These are phyloP conservation scores for human DNA, from an alignment of 2,113 vertebrate genomes.

Conservation along the genomic window DNA sequence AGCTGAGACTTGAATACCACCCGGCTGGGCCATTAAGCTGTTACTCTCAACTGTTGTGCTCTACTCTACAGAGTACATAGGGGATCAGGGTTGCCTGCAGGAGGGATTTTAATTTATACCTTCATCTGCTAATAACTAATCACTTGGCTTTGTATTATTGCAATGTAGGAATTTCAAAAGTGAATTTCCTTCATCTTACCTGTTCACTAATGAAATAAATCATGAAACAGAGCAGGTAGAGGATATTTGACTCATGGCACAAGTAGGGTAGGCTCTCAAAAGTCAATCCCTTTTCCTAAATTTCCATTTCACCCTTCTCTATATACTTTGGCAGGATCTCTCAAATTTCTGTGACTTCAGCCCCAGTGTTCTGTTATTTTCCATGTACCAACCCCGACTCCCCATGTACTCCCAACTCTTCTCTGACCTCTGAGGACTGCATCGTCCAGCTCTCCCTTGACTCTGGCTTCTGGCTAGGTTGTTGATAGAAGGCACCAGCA, in stretches of 20 bases:
- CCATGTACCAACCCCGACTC: no score
- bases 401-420: background rate
- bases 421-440: background rate
- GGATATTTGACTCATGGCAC: background rate
- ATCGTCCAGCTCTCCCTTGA: background rate
- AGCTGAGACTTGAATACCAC: background rate
- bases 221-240: background rate
- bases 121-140: background rate
- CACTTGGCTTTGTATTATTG: background rate
- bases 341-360: background rate
- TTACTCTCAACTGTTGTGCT: background rate
- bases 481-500: background rate
- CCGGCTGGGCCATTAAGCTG: background rate
- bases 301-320: background rate
- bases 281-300: background rate
- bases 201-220: background rate
- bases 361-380: accelerated
- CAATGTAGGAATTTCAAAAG: background rate
- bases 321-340: accelerated
- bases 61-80: background rate
- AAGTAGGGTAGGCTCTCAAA: background rate
- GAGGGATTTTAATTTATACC: background rate
- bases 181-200: background rate
- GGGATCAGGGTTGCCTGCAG: background rate
- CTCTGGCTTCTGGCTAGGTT: background rate